A percentile compares a stretch with the other conserved stretches of the same genome.
Conservation (phyloP, 2,888 invertebrate species). For the Diplazon laetatorius region DNA sequence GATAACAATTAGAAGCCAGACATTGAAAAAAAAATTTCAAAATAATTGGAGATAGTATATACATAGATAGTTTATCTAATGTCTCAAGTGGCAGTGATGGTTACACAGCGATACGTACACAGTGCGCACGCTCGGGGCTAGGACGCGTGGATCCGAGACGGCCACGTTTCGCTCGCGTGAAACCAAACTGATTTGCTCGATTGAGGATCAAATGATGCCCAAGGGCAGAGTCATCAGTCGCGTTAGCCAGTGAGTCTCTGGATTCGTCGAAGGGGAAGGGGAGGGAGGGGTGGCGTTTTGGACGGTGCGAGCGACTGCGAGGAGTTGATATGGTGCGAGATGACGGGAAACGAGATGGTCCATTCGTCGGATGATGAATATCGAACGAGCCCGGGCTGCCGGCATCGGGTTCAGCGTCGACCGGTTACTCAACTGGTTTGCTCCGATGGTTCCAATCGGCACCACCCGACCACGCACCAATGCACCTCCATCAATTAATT, state of each 20-base stretch:
- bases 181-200: constrained; percentile 65
- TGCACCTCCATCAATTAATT: constrained; percentile 48
- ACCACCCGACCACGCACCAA: constrained; percentile 21
- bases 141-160: constrained; percentile 30
- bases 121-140: constrained; percentile 17
- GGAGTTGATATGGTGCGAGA: constrained; percentile 5
- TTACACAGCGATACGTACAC: background rate
- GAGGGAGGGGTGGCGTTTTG: constrained; percentile 4
- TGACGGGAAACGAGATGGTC: background rate
- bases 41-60: background rate
- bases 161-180: constrained; percentile 60
- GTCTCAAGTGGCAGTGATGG: constrained; percentile 6
- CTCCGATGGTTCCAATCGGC: constrained; percentile 49
- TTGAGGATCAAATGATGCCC: constrained; percentile 67
- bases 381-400: constrained; percentile 16
- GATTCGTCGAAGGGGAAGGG: constrained; percentile 46
- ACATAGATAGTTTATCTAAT: constrained; percentile 9
- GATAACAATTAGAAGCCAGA: no score
- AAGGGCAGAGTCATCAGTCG: constrained; percentile 66
- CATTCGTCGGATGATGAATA: constrained; percentile 2
- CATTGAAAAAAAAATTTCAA: no score
- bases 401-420: constrained; percentile 30
- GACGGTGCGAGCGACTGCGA: constrained; percentile 14
- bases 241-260: constrained; percentile 53
- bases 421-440: constrained; percentile 59